A percentile compares a stretch with the other conserved stretches of the same genome.
Evolutionary conservation across 1,140 invertebrate species (phyloP).

Genomic region (Orius laevigatus): DNA sequence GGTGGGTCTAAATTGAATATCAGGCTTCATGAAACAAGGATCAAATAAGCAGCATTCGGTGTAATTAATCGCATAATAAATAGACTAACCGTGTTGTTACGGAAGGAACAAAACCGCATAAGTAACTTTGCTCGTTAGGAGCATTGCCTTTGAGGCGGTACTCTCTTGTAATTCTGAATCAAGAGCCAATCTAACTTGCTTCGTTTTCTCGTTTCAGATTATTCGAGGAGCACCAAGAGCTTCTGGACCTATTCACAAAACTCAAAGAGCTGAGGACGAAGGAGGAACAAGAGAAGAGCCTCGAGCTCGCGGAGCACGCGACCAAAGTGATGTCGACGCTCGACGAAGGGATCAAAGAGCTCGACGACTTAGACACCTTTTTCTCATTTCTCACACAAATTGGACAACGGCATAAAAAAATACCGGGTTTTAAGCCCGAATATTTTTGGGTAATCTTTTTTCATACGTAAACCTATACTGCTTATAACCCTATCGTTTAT

Average conservation of each 20-base stretch:
- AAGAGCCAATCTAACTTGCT: background rate
- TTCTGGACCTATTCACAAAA: slow-evolving; percentile 65
- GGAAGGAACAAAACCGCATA: background rate
- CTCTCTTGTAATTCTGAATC: background rate
- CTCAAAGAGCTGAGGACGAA: slow-evolving; percentile 60
- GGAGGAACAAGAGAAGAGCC: slow-evolving; percentile 60
- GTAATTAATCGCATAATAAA: background rate
- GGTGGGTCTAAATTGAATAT: too few species aligned
- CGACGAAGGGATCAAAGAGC: slow-evolving; percentile 66
- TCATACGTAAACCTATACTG: too few species aligned
- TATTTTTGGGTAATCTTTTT: slow-evolving; percentile 62
- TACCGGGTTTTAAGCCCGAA: slow-evolving; percentile 68
- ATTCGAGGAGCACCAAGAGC: slow-evolving; percentile 71
- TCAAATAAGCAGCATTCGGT: background rate
- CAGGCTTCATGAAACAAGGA: background rate
- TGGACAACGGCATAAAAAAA: slow-evolving; percentile 62
- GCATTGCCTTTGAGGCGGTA: background rate
- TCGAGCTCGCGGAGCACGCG: slow-evolving; percentile 72
- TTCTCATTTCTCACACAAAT: slow-evolving; percentile 65
- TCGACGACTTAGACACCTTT: slow-evolving; percentile 71
- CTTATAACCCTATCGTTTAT: too few species aligned
- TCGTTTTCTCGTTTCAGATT: slow-evolving; percentile 39
- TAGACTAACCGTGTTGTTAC: background rate
- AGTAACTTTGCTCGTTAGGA: background rate
- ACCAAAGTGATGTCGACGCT: slow-evolving; percentile 76